Percentiles rank a stretch among this genome's conserved stretches.
Evolutionary conservation across 2,113 vertebrate genomes (phyloP).

Genomic region (Carassius gibelio): DNA sequence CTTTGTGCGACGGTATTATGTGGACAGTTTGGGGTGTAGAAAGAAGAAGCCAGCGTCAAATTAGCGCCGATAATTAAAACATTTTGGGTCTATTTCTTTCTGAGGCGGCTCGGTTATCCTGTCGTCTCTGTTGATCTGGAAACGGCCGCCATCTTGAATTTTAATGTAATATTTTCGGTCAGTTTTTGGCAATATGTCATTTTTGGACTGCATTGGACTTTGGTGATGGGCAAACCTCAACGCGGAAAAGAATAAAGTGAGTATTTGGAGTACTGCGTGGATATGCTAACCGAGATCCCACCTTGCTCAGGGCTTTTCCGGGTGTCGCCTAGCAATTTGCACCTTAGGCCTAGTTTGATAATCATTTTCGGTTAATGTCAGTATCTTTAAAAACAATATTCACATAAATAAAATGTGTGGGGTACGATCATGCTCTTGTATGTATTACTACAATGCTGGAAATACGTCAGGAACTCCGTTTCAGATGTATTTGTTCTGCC

Average conservation of each 20-base stretch:
- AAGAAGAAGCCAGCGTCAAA: neutral
- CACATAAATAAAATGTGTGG: fast-evolving
- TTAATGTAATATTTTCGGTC: slow-evolving; percentile 79
- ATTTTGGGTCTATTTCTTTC: slow-evolving; percentile 71
- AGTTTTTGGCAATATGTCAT: slow-evolving; percentile 68
- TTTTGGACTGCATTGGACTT: slow-evolving; percentile 51
- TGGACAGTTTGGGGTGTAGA: neutral
- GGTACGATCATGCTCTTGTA: too few relatives aligned
- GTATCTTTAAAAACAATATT: neutral
- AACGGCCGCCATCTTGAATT: slow-evolving; percentile 82
- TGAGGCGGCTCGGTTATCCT: slow-evolving; percentile 71
- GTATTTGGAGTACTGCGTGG: slow-evolving; percentile 55
- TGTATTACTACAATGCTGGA: neutral
- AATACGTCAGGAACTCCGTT: neutral
- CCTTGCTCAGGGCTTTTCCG: slow-evolving; percentile 53
- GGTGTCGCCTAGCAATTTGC: slow-evolving; percentile 30
- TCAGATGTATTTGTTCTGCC: neutral
- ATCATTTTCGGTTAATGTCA: neutral
- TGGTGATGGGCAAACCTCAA: slow-evolving; percentile 48
- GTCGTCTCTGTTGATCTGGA: slow-evolving; percentile 62
- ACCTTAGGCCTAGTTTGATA: neutral
- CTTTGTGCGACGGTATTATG: neutral
- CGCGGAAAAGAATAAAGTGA: slow-evolving; percentile 60
- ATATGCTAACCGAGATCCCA: slow-evolving; percentile 26
- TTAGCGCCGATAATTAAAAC: slow-evolving; percentile 45